These are phyloP conservation scores for Campylorhamphus procurvoides DNA, from an alignment of 2,113 vertebrate species.

Conservation along the genomic window DNA sequence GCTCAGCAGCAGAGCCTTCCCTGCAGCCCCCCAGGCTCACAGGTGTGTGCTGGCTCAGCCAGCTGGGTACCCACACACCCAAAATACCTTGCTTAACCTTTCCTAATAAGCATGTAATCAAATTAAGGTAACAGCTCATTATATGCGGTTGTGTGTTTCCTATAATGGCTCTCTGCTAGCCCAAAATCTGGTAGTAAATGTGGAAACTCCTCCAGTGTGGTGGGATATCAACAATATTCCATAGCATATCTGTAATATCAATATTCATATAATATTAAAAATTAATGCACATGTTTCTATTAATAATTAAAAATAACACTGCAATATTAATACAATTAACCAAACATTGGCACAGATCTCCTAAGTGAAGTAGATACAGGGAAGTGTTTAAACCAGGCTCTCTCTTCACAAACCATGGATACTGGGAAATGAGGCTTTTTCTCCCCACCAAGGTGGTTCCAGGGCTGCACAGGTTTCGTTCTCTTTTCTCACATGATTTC, in stretches of 20 bases:
- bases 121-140: background rate
- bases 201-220: background rate
- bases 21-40: background rate
- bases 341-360: background rate
- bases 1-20: background rate
- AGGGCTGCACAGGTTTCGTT: background rate
- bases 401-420: background rate
- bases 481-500: background rate
- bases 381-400: background rate
- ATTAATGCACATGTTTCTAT: background rate
- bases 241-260: slow-evolving; percentile 3
- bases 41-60: background rate
- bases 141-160: background rate
- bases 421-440: background rate
- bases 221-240: background rate
- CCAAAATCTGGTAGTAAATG: background rate
- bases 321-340: slow-evolving; percentile 50
- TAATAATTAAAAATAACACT: slow-evolving; percentile 43
- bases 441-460: background rate
- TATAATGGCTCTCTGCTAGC: background rate
- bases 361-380: background rate
- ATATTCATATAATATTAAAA: slow-evolving; percentile 53
- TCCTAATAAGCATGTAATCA: background rate
- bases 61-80: background rate
- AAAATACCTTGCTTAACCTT: background rate